These are phyloP conservation scores for Stomatorhinus walkeri DNA, from an alignment of 2,797 vertebrate species.

Conservation along the genomic window DNA sequence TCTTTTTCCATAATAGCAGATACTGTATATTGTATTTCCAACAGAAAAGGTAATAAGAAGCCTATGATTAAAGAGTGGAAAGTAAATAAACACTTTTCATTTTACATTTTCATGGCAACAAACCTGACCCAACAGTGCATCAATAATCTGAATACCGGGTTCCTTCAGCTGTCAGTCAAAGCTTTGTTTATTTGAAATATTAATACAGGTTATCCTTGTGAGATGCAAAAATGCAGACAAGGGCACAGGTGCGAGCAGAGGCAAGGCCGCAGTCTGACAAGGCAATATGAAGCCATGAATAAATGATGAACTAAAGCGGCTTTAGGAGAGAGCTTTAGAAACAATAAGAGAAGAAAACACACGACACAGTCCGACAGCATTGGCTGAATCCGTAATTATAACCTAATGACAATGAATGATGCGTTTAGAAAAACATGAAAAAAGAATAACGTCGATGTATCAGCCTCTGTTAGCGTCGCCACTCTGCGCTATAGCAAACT, in stretches of 20 bases:
- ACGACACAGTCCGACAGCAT: not conserved
- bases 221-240: slow-evolving; percentile 61
- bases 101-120: slow-evolving; percentile 18
- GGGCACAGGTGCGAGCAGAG: slow-evolving; percentile 52
- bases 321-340: slow-evolving; percentile 46
- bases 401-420: not conserved
- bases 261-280: slow-evolving; percentile 68
- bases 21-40: not conserved
- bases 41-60: slow-evolving; percentile 32
- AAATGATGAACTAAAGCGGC: slow-evolving; percentile 62
- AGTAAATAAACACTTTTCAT: slow-evolving; percentile 35
- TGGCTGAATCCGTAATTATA: not conserved
- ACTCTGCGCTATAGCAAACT: not conserved
- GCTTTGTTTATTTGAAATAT: slow-evolving; percentile 63
- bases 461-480: not conserved
- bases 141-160: slow-evolving; percentile 51
- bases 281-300: slow-evolving; percentile 61
- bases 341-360: slow-evolving; percentile 45
- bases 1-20: not conserved
- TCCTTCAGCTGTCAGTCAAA: slow-evolving; percentile 53
- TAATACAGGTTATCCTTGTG: slow-evolving; percentile 66
- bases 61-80: slow-evolving; percentile 49
- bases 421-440: slow-evolving; percentile 3
- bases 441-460: not conserved
- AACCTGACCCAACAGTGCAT: slow-evolving; percentile 42